Percentiles rank a stretch among this genome's conserved stretches.
Evolutionary conservation across 2,888 invertebrate genomes (phyloP).

Genomic region (Ganaspis brasiliensis): DNA sequence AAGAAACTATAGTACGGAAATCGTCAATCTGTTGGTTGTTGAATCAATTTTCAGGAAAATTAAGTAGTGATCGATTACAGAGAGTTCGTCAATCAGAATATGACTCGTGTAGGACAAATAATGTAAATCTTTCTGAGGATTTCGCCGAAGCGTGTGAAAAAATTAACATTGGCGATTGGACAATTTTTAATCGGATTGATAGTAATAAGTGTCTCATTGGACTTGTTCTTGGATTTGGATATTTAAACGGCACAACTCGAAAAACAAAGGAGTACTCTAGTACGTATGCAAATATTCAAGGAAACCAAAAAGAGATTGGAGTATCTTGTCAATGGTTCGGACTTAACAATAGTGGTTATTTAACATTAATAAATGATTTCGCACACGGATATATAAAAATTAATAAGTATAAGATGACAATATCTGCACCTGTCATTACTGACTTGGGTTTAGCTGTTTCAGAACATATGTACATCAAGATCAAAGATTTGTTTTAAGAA

Average conservation of each 20-base stretch:
- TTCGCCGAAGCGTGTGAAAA: not conserved
- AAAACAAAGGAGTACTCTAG: conserved; percentile 38
- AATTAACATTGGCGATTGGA: conserved; percentile 50
- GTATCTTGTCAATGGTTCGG: not conserved
- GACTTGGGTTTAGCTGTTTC: not conserved
- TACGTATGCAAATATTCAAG: not conserved
- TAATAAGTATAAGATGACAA: not conserved
- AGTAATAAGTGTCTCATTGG: conserved; percentile 45
- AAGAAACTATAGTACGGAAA: conserved; percentile 40
- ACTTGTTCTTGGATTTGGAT: conserved; percentile 45
- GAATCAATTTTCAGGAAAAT: not conserved
- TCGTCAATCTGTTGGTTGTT: conserved; percentile 44
- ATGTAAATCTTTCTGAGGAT: not conserved
- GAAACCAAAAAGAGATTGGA: too few species aligned
- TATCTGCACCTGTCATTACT: not conserved
- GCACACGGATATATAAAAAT: not conserved
- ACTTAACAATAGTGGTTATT: not conserved
- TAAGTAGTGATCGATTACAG: conserved; percentile 30
- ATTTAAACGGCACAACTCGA: conserved; percentile 41
- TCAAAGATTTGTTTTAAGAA: not conserved
- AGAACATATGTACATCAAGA: not conserved
- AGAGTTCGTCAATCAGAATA: conserved; percentile 12
- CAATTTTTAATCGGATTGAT: conserved; percentile 44
- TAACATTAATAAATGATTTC: not conserved
- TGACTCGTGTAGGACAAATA: not conserved